Evolutionary conservation across 2,797 vertebrate genomes (phyloP).

Genomic region (Cryptoblepharus egeriae): DNA sequence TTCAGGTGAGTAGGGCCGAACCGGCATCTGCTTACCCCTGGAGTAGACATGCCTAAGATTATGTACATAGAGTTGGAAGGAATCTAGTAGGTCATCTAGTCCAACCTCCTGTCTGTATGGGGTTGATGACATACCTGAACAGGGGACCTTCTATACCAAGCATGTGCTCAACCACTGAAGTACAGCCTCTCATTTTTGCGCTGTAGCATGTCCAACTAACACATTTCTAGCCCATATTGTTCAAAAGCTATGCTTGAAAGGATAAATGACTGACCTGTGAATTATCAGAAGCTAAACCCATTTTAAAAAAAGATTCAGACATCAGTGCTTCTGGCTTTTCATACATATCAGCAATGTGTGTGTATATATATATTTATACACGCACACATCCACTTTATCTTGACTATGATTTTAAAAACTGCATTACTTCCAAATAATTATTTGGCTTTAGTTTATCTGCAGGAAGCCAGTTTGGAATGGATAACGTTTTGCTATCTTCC

Average conservation of each 20-base stretch:
- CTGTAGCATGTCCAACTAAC: neutral
- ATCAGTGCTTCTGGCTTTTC: neutral
- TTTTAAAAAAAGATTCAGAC: neutral
- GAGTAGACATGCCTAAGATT: no score
- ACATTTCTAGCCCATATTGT: neutral
- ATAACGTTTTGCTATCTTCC: neutral
- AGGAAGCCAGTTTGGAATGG: neutral
- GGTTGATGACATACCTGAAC: no score
- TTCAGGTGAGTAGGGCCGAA: no score
- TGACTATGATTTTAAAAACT: neutral
- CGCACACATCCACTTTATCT: neutral
- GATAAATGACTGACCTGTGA: neutral
- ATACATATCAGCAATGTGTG: no score
- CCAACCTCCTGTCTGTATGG: no score
- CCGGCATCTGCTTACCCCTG: no score
- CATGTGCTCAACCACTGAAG: no score
- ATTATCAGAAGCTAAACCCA: neutral
- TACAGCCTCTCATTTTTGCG: no score
- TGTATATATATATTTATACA: no score
- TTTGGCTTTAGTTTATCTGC: neutral
- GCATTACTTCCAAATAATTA: rapidly evolving
- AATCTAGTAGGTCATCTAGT: no score
- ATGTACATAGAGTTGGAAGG: no score
- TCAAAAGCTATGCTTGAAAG: neutral
- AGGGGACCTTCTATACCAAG: no score